These are phyloP conservation scores for Poecile atricapillus DNA, from an alignment of 2,113 vertebrate genomes.

Conservation along the genomic window DNA sequence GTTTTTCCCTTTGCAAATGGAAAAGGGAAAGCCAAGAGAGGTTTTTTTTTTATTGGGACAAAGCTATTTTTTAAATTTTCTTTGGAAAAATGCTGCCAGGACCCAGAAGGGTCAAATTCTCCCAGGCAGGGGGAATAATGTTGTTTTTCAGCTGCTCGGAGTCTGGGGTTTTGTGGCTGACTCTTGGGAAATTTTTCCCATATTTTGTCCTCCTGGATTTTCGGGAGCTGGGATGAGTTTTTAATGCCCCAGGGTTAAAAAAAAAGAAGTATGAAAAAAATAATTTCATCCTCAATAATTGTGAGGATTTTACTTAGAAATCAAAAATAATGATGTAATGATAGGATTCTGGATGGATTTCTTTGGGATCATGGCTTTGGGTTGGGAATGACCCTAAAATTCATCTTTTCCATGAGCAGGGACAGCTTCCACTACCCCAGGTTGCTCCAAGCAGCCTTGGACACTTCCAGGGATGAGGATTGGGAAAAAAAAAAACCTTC, in stretches of 20 bases:
- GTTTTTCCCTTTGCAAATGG: neutral
- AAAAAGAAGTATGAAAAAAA: neutral
- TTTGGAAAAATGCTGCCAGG: slow-evolving; percentile 18
- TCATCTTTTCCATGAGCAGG: neutral
- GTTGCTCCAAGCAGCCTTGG: neutral
- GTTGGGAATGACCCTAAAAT: neutral
- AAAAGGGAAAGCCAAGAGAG: neutral
- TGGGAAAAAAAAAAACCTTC: neutral
- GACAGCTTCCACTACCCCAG: neutral
- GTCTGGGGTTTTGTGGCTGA: slow-evolving; percentile 48
- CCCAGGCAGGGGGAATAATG: slow-evolving; percentile 17
- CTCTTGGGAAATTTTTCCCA: slow-evolving; percentile 43
- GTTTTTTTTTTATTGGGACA: neutral
- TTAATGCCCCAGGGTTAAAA: neutral
- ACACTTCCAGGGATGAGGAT: neutral
- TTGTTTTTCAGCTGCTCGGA: slow-evolving; percentile 44
- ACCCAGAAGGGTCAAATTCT: slow-evolving; percentile 53
- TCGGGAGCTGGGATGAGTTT: neutral
- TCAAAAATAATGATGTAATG: neutral
- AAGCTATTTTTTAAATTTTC: neutral
- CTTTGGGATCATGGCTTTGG: neutral
- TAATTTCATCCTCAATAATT: neutral
- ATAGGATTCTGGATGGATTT: neutral
- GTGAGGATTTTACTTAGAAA: neutral
- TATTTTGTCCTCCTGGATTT: slow-evolving; percentile 27